Evolutionary conservation across 2,888 invertebrate genomes (phyloP).

Genomic region (Herminia tarsipennalis): DNA sequence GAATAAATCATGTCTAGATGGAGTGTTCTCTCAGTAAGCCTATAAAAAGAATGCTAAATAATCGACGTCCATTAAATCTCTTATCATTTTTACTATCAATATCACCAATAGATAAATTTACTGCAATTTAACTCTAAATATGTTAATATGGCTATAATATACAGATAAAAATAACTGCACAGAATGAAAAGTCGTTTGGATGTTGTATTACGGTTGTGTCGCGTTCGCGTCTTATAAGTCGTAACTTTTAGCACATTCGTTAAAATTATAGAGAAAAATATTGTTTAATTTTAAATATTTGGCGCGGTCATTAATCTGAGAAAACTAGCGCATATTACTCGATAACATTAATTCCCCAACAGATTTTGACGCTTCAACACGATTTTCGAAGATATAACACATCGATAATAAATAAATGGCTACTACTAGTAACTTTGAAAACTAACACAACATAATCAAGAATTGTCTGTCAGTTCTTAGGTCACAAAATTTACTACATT

Average conservation of each 20-base stretch:
- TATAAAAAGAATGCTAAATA: too few species aligned
- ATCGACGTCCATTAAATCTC: too few species aligned
- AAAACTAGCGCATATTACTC: constrained; percentile 7
- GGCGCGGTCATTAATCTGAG: constrained; percentile 1
- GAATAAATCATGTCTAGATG: too few species aligned
- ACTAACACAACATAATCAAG: background rate
- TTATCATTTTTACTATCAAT: too few species aligned
- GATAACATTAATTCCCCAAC: constrained; percentile 6
- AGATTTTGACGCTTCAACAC: background rate
- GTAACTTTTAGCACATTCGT: constrained; percentile 3
- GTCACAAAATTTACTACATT: background rate
- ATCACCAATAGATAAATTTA: too few species aligned
- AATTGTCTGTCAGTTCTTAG: background rate
- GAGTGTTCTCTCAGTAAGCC: too few species aligned
- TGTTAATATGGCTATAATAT: too few species aligned
- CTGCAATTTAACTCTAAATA: too few species aligned
- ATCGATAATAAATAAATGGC: constrained; percentile 4
- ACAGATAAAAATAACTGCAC: too few species aligned
- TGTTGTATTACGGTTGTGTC: too few species aligned
- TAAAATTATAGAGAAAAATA: constrained; percentile 2
- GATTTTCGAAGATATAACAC: constrained; percentile 4
- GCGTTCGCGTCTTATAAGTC: too few species aligned
- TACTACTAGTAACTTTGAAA: background rate
- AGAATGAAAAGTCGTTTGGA: too few species aligned
- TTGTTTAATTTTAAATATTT: constrained; percentile 4